Evolutionary conservation across 2,888 invertebrate genomes (phyloP).

Genomic region (Agonopterix alstromeriana): DNA sequence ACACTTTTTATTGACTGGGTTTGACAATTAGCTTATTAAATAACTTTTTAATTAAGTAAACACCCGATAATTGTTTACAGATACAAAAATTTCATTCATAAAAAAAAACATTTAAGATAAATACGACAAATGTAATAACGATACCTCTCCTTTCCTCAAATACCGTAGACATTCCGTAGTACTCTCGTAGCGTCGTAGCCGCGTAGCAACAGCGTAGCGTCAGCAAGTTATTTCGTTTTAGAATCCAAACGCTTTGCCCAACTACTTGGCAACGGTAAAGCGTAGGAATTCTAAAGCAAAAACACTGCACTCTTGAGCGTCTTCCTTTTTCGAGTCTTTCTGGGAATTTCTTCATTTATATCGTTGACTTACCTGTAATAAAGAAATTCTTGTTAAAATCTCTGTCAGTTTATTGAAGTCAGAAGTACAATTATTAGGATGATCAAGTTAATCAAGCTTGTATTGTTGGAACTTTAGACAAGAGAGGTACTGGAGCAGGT

Average conservation of each 20-base stretch:
- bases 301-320: constrained; percentile 33
- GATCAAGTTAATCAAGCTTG: no score
- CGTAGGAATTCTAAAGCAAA: constrained; percentile 97
- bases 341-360: not conserved
- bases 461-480: no score
- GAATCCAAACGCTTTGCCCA: constrained; percentile 97
- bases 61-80: no score
- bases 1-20: no score
- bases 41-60: no score
- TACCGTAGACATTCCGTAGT: constrained; percentile 7
- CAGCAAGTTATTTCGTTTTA: constrained; percentile 82
- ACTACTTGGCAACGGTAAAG: constrained; percentile 87
- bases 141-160: not conserved
- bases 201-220: constrained; percentile 18
- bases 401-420: not conserved
- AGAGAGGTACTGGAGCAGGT: no score
- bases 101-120: no score
- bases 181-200: constrained; percentile 11
- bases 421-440: no score
- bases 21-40: no score
- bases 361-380: constrained; percentile 5
- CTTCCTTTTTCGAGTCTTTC: constrained; percentile 17
- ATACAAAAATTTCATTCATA: no score
- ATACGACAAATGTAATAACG: no score
- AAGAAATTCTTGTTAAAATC: not conserved